Evolutionary conservation across 2,888 invertebrate genomes (phyloP).

Genomic region (Tubulanus polymorphus): DNA sequence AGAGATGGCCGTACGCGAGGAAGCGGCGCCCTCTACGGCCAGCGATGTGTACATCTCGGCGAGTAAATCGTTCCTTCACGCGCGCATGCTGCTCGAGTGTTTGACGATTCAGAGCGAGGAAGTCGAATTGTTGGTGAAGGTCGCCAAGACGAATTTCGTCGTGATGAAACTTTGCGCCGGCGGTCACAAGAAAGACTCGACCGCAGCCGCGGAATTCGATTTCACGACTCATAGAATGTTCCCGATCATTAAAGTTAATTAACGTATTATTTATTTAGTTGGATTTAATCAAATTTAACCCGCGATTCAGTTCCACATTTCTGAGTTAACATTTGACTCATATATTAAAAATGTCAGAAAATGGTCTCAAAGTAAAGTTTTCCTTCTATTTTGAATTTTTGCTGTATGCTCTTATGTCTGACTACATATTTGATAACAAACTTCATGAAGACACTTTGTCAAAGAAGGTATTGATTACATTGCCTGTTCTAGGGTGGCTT

Average conservation of each 20-base stretch:
- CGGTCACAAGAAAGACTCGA: slow-evolving; percentile 85
- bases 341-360: too few species aligned
- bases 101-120: slow-evolving; percentile 76
- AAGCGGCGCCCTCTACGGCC: slow-evolving; percentile 42
- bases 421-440: too few species aligned
- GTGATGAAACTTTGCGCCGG: slow-evolving; percentile 87
- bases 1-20: slow-evolving; percentile 62
- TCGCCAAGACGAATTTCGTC: slow-evolving; percentile 93
- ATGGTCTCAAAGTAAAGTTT: too few species aligned
- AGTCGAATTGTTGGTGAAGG: slow-evolving; percentile 66
- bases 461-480: too few species aligned
- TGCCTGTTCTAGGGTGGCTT: too few species aligned
- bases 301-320: too few species aligned
- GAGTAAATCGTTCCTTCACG: slow-evolving; percentile 88
- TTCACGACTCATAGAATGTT: slow-evolving; percentile 85
- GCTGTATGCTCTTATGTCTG: too few species aligned
- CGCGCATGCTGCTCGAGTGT: slow-evolving; percentile 77
- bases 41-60: slow-evolving; percentile 68
- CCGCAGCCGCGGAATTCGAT: slow-evolving; percentile 82
- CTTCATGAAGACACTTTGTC: too few species aligned
- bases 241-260: slow-evolving; percentile 71
- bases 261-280: neutral
- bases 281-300: too few species aligned
- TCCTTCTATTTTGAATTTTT: too few species aligned
- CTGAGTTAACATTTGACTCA: too few species aligned